These are phyloP conservation scores for Blastomussa wellsi DNA, from an alignment of 92 coral and sea anemone species.

Conservation along the genomic window DNA sequence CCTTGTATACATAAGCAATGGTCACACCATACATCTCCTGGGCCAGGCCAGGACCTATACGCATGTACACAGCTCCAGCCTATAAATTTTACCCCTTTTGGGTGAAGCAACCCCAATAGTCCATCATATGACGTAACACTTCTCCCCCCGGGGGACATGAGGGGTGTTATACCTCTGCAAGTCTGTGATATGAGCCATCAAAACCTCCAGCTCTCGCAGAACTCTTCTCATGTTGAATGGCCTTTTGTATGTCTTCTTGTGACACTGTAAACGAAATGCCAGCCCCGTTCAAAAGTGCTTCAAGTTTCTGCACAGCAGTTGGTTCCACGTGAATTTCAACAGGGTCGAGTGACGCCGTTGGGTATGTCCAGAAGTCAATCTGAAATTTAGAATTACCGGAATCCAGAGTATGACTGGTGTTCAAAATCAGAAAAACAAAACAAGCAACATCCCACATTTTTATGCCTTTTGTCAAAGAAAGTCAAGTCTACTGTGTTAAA, in stretches of 20 bases:
- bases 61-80: too few relatives aligned
- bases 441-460: background rate
- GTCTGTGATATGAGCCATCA: conserved; percentile 64
- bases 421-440: too few relatives aligned
- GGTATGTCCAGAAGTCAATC: conserved; percentile 95
- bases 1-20: too few relatives aligned
- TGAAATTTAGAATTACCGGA: conserved; percentile 10
- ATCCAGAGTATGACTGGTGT: background rate
- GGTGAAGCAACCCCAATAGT: too few relatives aligned
- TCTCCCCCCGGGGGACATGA: too few relatives aligned
- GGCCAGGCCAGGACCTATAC: too few relatives aligned
- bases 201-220: conserved; percentile 73
- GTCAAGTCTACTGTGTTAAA: background rate
- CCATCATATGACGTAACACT: too few relatives aligned
- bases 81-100: too few relatives aligned
- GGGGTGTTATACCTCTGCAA: conserved; percentile 62
- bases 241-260: conserved; percentile 47
- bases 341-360: conserved; percentile 48
- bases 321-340: conserved; percentile 80
- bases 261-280: conserved; percentile 56
- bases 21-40: too few relatives aligned
- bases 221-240: conserved; percentile 58
- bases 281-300: conserved; percentile 52
- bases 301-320: conserved; percentile 50
- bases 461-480: too few relatives aligned